Base-by-base conservation (phyloP, 2,113 vertebrate genomes). In the Orthonyx spaldingii region DNA sequence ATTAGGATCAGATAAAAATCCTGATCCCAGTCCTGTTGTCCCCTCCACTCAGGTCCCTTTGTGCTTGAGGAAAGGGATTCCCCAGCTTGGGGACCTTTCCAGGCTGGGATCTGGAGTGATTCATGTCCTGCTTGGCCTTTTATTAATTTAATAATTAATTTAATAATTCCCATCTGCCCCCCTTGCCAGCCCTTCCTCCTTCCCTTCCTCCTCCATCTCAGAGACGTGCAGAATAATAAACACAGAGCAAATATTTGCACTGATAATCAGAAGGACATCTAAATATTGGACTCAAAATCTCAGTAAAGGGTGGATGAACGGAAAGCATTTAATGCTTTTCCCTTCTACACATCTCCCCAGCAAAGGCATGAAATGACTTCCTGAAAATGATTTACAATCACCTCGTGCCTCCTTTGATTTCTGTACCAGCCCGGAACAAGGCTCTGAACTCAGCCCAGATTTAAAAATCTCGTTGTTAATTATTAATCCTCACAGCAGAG, bases 341-440 rank as follows among this genome's bases (percentile, higher is more conserved):
- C 49, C 21, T 81, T 70, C 52, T 2, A 27, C 15, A 33, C 84
- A 57, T 84, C 64, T 82, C 46, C 56, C 76, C 37, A 60, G 44
- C 64, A 60, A 69, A 94, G 41, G 85, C 56, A 93, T 8, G 81
- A 74, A 93, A 76, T 18, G 5, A 57, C 83, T 92, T 94, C 92
- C 94, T 83, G 83, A 92, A 79, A 94, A 32, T 55, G n/a, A 93
- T 89, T 94, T 90, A 76, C 72, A 68, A 20, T 63, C 68, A n/a
- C 85, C 46, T 89, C 15, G 79, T 94, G 42, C 83, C 89, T 74
- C 90, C 93, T 94, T 93, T 94, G 90, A 89, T 95, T 96, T 68
- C 92, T 88, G 27, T 4, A 65, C 59, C 39, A 88, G 79, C 68
- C 46, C 63, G 3, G 50, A 88, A 95, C 76, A 44, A 37, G 3